Base-by-base conservation (phyloP, 1,140 invertebrate species). In the Bombyx mandarina region DNA sequence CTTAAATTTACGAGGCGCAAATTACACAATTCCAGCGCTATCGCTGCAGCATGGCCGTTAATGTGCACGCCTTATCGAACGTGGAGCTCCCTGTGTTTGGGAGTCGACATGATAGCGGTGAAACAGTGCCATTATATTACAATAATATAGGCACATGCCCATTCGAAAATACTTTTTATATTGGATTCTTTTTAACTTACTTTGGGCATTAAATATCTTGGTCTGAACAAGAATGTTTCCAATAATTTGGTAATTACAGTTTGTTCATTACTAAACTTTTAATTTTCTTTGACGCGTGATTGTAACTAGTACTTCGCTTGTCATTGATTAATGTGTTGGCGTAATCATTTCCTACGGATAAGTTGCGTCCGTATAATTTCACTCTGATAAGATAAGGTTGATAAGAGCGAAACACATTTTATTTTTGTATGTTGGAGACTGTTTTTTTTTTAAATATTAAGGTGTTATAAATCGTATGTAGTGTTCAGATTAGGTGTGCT, bases 1-100 rank as follows among this genome's bases (percentile, higher is more conserved):
- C 71, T 83, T 76, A 74, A 85, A 86, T 85, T 86, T 85, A 83
- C 80, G 82, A 86, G 75, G 83, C 76, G 82, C 77, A 86, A 86
- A 86, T 86, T 85, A 83, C 79, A 79, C 75, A 73, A 86, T 77
- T 78, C 73, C 63, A 72, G 65, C 73, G 83, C 78, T 85, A 87
- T 84, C 77, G 78, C 74, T 79, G 75, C 79, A 82, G 72, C 65
- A 71, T 62, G 73, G 65, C 68, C 70, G 79, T 79, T 87, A 82
- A 85, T 86, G 83, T 79, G 78, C 79, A 74, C 73, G 80, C 75
- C 78, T 85, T 87, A 87, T 87, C 84, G 78, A 76, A 66, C 67
- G 65, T 65, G 68, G 60, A 63, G 60, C 58, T 65, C 63, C 56
- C 56, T 63, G 52, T 57, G 53, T 45, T 35, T 46, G 56, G 6